A percentile compares a stretch with the other conserved stretches of the same genome.
These are phyloP conservation scores for Bugula neritina DNA, from an alignment of 2,888 invertebrate genomes.

Conservation along the genomic window DNA sequence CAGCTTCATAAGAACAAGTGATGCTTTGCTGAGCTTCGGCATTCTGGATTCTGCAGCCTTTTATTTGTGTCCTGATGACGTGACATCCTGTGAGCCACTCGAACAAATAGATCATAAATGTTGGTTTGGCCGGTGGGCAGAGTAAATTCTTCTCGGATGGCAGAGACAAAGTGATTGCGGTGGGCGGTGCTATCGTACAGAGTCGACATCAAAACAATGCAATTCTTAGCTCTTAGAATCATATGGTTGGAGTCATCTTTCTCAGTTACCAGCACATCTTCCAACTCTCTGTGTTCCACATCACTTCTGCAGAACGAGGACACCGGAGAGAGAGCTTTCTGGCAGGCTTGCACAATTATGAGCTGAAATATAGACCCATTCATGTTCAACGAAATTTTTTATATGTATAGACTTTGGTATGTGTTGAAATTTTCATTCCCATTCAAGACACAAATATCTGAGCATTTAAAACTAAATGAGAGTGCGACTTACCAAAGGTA, in stretches of 20 bases:
- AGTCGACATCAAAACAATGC: constrained; percentile 1
- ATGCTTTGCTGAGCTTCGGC: neutral
- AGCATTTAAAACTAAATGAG: too few relatives aligned
- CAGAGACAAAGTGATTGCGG: neutral
- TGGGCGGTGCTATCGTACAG: neutral
- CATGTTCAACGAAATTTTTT: too few relatives aligned
- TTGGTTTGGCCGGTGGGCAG: neutral
- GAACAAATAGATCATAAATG: neutral
- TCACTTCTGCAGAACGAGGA: neutral
- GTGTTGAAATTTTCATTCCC: too few relatives aligned
- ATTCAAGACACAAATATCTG: too few relatives aligned
- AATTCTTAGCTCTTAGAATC: neutral
- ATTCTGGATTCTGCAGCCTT: neutral
- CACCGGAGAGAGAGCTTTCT: neutral
- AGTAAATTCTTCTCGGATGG: neutral
- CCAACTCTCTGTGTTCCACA: neutral
- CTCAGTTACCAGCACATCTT: neutral
- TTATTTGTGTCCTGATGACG: neutral
- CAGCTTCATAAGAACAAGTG: neutral
- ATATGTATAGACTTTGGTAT: too few relatives aligned
- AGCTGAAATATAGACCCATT: too few relatives aligned
- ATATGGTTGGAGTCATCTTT: constrained; percentile 4
- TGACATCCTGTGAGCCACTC: neutral
- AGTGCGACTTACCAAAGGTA: constrained; percentile 10
- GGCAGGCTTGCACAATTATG: neutral